These are phyloP conservation scores for Euborellia annulipes DNA, from an alignment of 1,140 invertebrate species.

Conservation along the genomic window DNA sequence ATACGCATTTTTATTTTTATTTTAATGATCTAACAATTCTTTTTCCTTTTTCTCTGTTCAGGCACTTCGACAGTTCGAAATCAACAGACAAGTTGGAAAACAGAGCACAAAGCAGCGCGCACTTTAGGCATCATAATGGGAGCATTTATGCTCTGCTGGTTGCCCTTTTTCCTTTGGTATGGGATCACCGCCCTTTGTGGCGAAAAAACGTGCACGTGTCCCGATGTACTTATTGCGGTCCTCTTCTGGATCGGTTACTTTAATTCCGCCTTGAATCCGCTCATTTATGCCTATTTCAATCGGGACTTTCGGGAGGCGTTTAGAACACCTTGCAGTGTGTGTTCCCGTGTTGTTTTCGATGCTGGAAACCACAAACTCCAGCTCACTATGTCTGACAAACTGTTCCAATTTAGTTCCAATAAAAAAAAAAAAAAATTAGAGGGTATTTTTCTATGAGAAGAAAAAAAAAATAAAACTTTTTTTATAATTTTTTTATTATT, in stretches of 20 bases:
- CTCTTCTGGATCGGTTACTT: constrained; percentile 99
- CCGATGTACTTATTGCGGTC: constrained; percentile 68
- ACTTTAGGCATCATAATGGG: constrained; percentile 89
- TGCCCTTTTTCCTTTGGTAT: constrained; percentile 94
- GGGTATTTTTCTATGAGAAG: too few species aligned
- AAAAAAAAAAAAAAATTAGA: too few species aligned
- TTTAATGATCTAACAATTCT: too few species aligned
- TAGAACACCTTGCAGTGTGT: constrained; percentile 72
- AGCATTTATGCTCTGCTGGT: constrained; percentile 85
- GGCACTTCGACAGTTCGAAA: constrained; percentile 54
- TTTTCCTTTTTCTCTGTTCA: too few species aligned
- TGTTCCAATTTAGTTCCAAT: too few species aligned
- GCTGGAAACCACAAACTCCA: too few species aligned
- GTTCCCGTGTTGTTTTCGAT: too few species aligned
- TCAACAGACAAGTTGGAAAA: constrained; percentile 57
- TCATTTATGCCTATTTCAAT: constrained; percentile 98
- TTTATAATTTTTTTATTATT: too few species aligned
- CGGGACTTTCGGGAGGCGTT: constrained; percentile 95
- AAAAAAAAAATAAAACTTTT: too few species aligned
- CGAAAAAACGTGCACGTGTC: constrained; percentile 54
- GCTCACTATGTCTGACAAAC: too few species aligned
- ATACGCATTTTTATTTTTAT: too few species aligned
- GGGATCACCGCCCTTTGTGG: constrained; percentile 65
- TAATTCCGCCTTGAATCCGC: constrained; percentile 90
- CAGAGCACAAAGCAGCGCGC: constrained; percentile 88